Conservation (phyloP, 2,888 invertebrate species). For the Listrodromus nycthemerus region DNA sequence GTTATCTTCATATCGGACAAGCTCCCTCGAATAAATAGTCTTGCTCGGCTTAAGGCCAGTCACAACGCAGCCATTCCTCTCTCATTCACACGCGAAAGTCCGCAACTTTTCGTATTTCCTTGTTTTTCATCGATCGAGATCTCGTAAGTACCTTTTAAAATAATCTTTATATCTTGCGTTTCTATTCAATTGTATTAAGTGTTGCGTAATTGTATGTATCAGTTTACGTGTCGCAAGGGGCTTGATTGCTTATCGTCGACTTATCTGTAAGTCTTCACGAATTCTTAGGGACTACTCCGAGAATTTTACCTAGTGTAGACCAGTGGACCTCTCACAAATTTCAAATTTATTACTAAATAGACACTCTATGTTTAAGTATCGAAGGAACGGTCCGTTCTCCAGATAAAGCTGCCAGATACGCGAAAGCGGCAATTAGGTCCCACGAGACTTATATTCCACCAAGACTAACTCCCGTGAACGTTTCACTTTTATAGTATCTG, state of each 20-base stretch:
- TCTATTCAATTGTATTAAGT: not conserved
- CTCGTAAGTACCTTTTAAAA: conserved; percentile 5
- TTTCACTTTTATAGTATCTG: conserved; percentile 60
- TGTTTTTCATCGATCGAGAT: not conserved
- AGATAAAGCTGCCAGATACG: conserved; percentile 50
- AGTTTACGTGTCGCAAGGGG: not conserved
- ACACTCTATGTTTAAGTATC: not conserved
- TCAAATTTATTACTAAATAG: not conserved
- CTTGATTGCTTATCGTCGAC: conserved; percentile 25
- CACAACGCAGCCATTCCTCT: conserved; percentile 3
- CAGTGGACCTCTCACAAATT: not conserved
- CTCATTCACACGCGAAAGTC: conserved; percentile 3
- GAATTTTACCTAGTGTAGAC: no score
- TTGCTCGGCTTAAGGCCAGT: conserved; percentile 24
- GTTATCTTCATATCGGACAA: conserved; percentile 58
- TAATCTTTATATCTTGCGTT: not conserved
- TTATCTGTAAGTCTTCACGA: not conserved
- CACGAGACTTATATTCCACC: conserved; percentile 40
- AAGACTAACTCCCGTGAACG: conserved; percentile 36
- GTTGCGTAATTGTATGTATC: conserved; percentile 21
- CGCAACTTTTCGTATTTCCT: not conserved
- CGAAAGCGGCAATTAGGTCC: conserved; percentile 59
- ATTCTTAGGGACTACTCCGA: no score
- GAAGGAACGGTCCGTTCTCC: conserved; percentile 3
- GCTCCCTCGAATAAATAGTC: conserved; percentile 48